phyloP scores from a whole-genome alignment of 2,797 vertebrate species.

The Micromesistius poutassou region DNA sequence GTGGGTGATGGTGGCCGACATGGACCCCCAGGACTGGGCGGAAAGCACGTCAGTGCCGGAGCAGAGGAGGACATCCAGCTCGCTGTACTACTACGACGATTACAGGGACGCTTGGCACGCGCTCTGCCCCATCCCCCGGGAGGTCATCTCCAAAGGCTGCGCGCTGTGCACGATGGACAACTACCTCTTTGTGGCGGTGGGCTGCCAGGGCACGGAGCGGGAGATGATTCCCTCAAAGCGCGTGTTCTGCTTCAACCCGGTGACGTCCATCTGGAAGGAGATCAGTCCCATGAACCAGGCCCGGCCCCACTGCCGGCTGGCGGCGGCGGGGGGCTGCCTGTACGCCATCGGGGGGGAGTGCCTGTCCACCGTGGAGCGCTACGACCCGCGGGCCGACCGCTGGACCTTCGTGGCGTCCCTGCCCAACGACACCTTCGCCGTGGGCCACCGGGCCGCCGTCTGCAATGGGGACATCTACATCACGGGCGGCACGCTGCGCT shows the following conservation, averaged over 20 bases:
- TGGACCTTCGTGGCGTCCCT: constrained; percentile 85
- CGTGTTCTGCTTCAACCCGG: constrained; percentile 92
- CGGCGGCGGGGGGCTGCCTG: constrained; percentile 83
- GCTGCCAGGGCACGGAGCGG: constrained; percentile 72
- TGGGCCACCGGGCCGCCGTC: constrained; percentile 83
- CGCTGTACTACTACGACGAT: constrained; percentile 84
- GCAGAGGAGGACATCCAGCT: constrained; percentile 60
- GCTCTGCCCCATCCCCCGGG: constrained; percentile 77
- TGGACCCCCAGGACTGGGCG: constrained; percentile 72
- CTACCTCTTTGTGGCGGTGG: constrained; percentile 87
- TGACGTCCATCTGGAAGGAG: constrained; percentile 86
- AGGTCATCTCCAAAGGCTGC: constrained; percentile 81
- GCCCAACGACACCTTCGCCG: constrained; percentile 86
- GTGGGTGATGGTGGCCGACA: constrained; percentile 77
- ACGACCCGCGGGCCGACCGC: constrained; percentile 83
- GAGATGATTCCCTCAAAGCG: constrained; percentile 76
- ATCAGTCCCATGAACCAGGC: constrained; percentile 87
- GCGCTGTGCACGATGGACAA: constrained; percentile 91
- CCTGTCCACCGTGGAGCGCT: constrained; percentile 85
- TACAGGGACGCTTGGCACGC: constrained; percentile 75
- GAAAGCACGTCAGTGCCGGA: constrained; percentile 28
- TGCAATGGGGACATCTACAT: constrained; percentile 85
- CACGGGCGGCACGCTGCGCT: constrained; percentile 84
- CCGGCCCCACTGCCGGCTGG: constrained; percentile 86
- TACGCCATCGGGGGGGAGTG: constrained; percentile 95